These are phyloP conservation scores for Drosophila melanica DNA, from an alignment of 1,140 invertebrate genomes.

Conservation along the genomic window DNA sequence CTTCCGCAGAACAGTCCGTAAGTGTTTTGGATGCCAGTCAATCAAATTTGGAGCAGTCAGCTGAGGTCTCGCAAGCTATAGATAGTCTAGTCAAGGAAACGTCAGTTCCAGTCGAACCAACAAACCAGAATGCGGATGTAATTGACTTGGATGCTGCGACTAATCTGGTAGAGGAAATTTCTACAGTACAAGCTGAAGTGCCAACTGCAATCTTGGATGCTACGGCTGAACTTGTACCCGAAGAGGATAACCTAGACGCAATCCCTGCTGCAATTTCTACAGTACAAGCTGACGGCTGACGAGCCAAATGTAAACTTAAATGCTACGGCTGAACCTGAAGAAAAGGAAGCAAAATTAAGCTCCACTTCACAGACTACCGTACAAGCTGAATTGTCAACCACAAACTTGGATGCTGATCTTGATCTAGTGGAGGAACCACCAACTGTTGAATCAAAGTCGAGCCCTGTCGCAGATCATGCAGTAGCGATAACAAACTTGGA, in stretches of 20 bases:
- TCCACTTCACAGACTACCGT: neutral
- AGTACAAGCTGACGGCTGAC: conserved; percentile 1
- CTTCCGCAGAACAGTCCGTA: no score
- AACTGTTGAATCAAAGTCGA: neutral
- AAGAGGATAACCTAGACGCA: neutral
- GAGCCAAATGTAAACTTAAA: neutral
- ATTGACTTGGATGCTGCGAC: neutral
- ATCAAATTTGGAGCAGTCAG: neutral
- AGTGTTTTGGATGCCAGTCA: neutral
- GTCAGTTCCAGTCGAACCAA: neutral
- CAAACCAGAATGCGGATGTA: neutral
- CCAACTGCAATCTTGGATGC: neutral
- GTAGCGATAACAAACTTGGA: neutral
- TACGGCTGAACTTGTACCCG: neutral
- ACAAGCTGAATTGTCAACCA: neutral
- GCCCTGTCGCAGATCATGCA: neutral
- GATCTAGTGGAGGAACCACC: neutral
- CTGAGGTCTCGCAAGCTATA: neutral
- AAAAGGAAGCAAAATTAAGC: neutral
- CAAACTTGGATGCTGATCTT: neutral
- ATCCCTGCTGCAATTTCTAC: neutral
- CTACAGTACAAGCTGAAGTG: neutral
- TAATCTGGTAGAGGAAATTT: neutral
- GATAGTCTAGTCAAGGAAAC: no score
- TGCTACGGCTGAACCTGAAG: neutral